Conservation (phyloP, 2,888 invertebrate species). For the Apodemia hepburni region DNA sequence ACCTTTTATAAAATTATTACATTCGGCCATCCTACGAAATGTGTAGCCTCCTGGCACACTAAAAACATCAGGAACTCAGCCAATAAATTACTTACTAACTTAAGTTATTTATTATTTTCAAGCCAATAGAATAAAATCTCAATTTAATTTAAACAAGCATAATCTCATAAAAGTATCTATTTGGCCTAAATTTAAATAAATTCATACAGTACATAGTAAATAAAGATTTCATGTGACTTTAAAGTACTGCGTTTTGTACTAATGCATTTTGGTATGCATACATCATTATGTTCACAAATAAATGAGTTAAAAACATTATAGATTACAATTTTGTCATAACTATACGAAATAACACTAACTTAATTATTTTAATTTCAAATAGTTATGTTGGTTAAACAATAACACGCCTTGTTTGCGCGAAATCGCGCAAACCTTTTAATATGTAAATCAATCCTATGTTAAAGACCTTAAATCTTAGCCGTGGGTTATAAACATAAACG, state of each 20-base stretch:
- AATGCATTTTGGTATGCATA: background rate
- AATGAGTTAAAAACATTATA: background rate
- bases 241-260: background rate
- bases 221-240: background rate
- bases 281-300: background rate
- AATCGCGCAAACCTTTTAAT: too few species aligned
- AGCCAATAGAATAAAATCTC: background rate
- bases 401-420: too few species aligned
- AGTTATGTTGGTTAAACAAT: too few species aligned
- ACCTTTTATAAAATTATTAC: conserved; percentile 6
- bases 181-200: conserved; percentile 4
- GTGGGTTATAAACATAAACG: too few species aligned
- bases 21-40: conserved; percentile 4
- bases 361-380: too few species aligned
- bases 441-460: too few species aligned
- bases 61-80: background rate
- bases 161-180: conserved; percentile 8
- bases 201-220: background rate
- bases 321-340: too few species aligned
- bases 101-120: too few species aligned
- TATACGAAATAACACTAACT: too few species aligned
- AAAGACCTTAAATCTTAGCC: too few species aligned
- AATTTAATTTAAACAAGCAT: conserved; percentile 2
- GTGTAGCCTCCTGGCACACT: conserved; percentile 4
- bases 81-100: too few species aligned